Percentiles rank a stretch among this genome's conserved stretches.
Conservation (phyloP, 2,113 vertebrate species). For the Nycticebus coucang region DNA sequence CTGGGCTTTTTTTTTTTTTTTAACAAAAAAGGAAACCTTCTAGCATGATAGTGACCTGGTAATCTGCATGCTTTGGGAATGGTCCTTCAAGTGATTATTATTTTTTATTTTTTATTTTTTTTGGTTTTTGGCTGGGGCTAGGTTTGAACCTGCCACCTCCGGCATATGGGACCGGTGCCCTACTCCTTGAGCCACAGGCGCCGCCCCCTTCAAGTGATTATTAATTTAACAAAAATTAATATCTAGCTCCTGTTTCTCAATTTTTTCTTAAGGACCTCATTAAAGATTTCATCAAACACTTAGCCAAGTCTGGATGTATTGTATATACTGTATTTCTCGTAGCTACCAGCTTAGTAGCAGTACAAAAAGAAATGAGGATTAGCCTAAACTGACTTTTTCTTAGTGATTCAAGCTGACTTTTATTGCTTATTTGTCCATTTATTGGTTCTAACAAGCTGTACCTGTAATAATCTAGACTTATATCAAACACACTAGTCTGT, state of each 20-base stretch:
- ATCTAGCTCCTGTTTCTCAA: not conserved
- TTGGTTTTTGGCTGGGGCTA: no score
- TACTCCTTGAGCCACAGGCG: no score
- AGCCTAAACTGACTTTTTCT: conserved; percentile 43
- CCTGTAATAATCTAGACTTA: conserved; percentile 27
- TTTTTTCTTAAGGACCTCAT: conserved; percentile 41
- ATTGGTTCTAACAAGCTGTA: conserved; percentile 16
- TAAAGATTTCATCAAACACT: conserved; percentile 45
- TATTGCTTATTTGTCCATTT: conserved; percentile 43
- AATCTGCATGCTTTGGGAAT: conserved; percentile 56
- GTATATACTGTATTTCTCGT: not conserved
- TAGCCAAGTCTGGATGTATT: conserved; percentile 12
- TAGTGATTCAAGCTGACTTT: conserved; percentile 48
- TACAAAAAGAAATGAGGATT: conserved; percentile 45
- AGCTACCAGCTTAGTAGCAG: conserved; percentile 30
- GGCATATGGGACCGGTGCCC: no score
- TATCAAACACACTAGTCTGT: not conserved
- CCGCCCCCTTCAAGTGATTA: conserved; percentile 48
- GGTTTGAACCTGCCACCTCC: no score
- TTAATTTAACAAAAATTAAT: conserved; percentile 63
- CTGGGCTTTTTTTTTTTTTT: no score
- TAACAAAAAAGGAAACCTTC: not conserved
- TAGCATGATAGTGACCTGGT: conserved; percentile 31
- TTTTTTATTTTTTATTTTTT: no score
- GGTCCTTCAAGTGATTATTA: conserved; percentile 50